Base-by-base conservation (phyloP, 2,888 invertebrate species). In the Acanthosepion lycidas region DNA sequence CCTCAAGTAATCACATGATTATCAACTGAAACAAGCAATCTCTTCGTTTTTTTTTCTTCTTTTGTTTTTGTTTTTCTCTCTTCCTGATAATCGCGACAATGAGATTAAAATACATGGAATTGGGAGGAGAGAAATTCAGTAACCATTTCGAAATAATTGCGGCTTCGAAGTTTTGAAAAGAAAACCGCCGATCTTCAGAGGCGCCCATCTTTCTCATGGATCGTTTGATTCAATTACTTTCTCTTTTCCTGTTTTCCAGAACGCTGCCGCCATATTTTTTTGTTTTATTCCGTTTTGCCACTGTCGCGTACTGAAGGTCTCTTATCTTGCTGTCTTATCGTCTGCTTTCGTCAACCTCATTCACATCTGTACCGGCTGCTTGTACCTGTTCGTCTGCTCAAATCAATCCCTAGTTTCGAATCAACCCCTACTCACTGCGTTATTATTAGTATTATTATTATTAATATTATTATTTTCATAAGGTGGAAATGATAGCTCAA, bases 161-260 rank as follows among this genome's bases (percentile, higher is more conserved):
- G 78, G 78, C 78, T 78, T 78, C n/a, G n/a, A n/a, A 78, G 78
- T 33, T 18, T 78, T 18, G 15, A 6, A 78, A 78, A 78, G 78
- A 33, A 78, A n/a, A 78, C n/a, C 78, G 78, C 78, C n/a, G 33
- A n/a, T 78, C 78, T 8, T 78, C 78, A 78, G n/a, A n/a, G 78
- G 78, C 78, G 78, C 78, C 78, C 78, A 78, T 78, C 78, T 78
- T 78, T 78, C 78, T n/a, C 78, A 78, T n/a, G 78, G 78, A n/a
- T 78, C 78, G 78, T 78, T 78, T 78, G 78, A n/a, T 78, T n/a
- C 78, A 78, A 78, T 78, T 78, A 78, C n/a, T 78, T 78, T 78
- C 78, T 78, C 78, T n/a, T 78, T 78, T 78, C n/a, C 12, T 6
- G 5, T 59, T 59, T 59, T 59, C 78, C n/a, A 33, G 33, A 78